Evolutionary conservation across 1,140 invertebrate genomes (phyloP).

Genomic region (Acromyrmex charruanus): DNA sequence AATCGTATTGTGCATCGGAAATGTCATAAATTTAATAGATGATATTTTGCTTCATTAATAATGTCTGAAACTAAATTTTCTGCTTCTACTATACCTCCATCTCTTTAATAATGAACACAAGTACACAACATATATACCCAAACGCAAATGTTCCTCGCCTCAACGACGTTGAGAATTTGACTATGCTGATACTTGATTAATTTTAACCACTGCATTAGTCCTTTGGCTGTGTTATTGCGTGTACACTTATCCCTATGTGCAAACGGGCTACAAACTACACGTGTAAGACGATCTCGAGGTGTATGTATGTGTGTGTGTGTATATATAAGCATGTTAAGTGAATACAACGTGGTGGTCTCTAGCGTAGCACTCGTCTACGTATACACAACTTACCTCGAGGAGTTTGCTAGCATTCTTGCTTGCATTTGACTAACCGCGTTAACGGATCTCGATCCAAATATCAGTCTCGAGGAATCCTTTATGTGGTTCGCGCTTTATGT

Average conservation of each 20-base stretch:
- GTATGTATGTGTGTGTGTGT: not conserved
- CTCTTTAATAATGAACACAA: not conserved
- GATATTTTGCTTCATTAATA: not conserved
- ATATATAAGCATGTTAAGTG: constrained; percentile 8
- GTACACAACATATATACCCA: too few relatives aligned
- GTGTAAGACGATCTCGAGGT: constrained; percentile 48
- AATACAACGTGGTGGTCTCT: constrained; percentile 32
- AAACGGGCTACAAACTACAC: constrained; percentile 64
- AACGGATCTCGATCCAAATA: constrained; percentile 77
- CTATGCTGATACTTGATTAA: constrained; percentile 38
- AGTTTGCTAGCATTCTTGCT: constrained; percentile 73
- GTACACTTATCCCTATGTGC: constrained; percentile 12
- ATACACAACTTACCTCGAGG: constrained; percentile 72
- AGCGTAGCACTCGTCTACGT: constrained; percentile 58
- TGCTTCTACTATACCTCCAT: not conserved
- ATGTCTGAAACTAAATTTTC: not conserved
- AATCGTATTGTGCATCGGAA: not conserved
- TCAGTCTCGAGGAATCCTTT: constrained; percentile 60
- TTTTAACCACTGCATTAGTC: constrained; percentile 42
- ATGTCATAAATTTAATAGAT: not conserved
- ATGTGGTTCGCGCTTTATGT: constrained; percentile 11
- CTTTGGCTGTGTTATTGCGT: constrained; percentile 54
- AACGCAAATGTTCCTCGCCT: not conserved
- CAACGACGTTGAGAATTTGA: constrained; percentile 7
- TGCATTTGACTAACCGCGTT: constrained; percentile 78